Evolutionary conservation across 2,888 invertebrate species (phyloP).

Genomic region (Rotaria macrura): DNA sequence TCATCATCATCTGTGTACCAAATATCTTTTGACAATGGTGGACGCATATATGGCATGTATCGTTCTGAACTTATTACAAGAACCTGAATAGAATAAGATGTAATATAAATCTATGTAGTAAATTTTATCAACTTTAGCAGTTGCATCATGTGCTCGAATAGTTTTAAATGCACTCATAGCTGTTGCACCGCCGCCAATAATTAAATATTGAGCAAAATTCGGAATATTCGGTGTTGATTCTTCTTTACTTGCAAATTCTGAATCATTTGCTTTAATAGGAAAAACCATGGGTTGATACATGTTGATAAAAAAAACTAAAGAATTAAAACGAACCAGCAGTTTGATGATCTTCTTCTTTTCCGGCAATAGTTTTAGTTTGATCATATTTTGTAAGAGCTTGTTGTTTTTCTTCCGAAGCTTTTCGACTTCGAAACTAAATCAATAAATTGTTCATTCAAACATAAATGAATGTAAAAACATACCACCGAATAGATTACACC

Average conservation of each 20-base stretch:
- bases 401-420: background rate
- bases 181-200: constrained; percentile 83
- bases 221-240: constrained; percentile 51
- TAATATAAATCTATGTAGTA: background rate
- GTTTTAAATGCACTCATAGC: constrained; percentile 83
- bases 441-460: no score
- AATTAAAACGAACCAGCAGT: background rate
- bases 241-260: background rate
- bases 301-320: background rate
- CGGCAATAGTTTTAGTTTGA: background rate
- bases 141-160: constrained; percentile 71
- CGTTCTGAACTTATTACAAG: constrained; percentile 35
- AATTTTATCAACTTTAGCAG: constrained; percentile 56
- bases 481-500: background rate
- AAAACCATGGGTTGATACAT: no score
- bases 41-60: constrained; percentile 82
- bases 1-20: background rate
- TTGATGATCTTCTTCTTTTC: background rate
- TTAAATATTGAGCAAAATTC: constrained; percentile 65
- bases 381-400: background rate
- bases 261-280: background rate
- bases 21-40: constrained; percentile 56
- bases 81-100: background rate
- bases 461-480: background rate
- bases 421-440: background rate